Evolutionary conservation across 1,140 invertebrate genomes (phyloP).

Genomic region (Drosophila saltans): DNA sequence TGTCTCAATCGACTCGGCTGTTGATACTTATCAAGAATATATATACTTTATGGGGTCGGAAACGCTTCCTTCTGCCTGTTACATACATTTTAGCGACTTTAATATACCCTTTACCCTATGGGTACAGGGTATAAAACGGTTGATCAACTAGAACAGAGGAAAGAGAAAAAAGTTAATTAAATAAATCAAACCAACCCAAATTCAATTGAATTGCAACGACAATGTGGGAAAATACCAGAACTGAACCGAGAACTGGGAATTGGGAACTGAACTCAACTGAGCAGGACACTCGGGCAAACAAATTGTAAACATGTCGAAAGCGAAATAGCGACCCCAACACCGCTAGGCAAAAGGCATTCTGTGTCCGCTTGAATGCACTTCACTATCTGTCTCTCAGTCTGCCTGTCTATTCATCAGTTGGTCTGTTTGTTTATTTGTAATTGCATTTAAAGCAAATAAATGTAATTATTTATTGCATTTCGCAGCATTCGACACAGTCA

Average conservation of each 20-base stretch:
- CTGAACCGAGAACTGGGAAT: conserved; percentile 21
- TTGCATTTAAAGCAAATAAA: conserved; percentile 78
- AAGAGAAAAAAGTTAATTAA: conserved; percentile 69
- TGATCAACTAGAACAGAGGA: not conserved
- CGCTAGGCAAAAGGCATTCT: conserved; percentile 48
- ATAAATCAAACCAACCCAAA: conserved; percentile 76
- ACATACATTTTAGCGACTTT: no score
- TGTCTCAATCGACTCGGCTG: no score
- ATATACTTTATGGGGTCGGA: no score
- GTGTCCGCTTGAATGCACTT: not conserved
- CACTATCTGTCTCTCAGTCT: not conserved
- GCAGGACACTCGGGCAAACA: conserved; percentile 55
- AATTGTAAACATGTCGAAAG: conserved; percentile 56
- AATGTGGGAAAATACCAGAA: conserved; percentile 64
- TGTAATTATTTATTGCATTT: conserved; percentile 78
- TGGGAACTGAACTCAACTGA: not conserved
- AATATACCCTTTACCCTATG: no score
- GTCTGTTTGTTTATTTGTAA: conserved; percentile 69
- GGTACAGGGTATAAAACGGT: no score
- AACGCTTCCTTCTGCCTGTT: no score
- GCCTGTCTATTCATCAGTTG: not conserved
- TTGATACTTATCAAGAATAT: no score
- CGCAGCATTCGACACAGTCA: conserved; percentile 47
- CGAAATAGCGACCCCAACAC: conserved; percentile 41
- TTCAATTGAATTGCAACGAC: conserved; percentile 72